These are phyloP conservation scores for Tuta absoluta DNA, from an alignment of 2,888 invertebrate species.

Conservation along the genomic window DNA sequence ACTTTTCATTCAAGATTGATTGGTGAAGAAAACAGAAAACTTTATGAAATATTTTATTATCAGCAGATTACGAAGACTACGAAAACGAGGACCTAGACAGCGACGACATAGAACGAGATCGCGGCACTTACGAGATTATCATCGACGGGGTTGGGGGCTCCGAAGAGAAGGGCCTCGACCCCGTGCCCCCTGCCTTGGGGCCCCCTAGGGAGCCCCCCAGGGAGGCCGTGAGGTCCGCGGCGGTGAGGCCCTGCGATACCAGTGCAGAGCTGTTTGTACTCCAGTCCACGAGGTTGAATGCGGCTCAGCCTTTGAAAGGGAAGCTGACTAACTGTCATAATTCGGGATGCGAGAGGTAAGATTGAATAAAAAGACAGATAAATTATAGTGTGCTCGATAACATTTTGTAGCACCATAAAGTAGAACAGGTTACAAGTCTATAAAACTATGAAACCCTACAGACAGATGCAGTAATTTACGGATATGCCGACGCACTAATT, in stretches of 20 bases:
- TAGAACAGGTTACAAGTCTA: no score
- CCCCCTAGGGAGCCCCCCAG: slow-evolving; percentile 71
- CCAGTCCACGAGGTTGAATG: slow-evolving; percentile 90
- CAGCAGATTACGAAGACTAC: slow-evolving; percentile 71
- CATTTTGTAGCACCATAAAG: background rate
- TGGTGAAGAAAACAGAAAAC: no score
- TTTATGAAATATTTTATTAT: background rate
- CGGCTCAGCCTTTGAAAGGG: slow-evolving; percentile 92
- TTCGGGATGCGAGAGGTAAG: slow-evolving; percentile 91
- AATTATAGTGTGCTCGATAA: no score
- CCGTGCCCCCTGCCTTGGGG: slow-evolving; percentile 52
- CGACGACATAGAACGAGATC: slow-evolving; percentile 63
- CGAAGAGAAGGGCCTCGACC: slow-evolving; percentile 55
- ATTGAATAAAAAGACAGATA: background rate
- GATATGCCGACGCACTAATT: no score
- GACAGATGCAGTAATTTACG: no score
- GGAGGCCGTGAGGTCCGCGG: slow-evolving; percentile 78
- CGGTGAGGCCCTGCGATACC: slow-evolving; percentile 91
- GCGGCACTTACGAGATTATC: slow-evolving; percentile 74
- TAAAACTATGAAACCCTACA: no score
- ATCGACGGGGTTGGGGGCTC: slow-evolving; percentile 63
- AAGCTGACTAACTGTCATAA: slow-evolving; percentile 93
- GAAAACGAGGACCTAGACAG: slow-evolving; percentile 66
- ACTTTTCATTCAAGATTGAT: no score
- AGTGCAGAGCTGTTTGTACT: slow-evolving; percentile 92